Evolutionary conservation across 2,113 vertebrate genomes (phyloP), one percentile per base, ranked within the genome.

Genomic region (Xyliphius kryptos): DNA sequence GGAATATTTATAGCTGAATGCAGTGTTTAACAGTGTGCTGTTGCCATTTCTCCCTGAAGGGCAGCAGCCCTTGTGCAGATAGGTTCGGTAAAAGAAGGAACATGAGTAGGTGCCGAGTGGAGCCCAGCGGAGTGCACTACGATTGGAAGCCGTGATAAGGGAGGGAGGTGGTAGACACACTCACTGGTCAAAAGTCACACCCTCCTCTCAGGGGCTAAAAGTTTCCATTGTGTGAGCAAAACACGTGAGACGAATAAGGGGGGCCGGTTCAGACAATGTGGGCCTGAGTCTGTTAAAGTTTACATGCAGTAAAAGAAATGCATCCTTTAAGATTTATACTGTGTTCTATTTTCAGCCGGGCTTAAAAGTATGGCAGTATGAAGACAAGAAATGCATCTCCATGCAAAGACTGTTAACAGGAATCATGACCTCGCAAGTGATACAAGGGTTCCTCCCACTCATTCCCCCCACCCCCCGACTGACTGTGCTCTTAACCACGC

Each of bases 161-260:
- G 77, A 82, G 83, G 74, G 75, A 67, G 70, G 68, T 65, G 73
- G 70, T 47, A 56, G 64, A 75, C 75, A 41, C 20, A 14, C 54
- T 70, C 66, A 36, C 21, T 60, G 72, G 64, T 66, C 51, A 43
- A n/a, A 69, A 76, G 74, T 69, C 76, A 80, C 79, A 72, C 82
- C 85, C 80, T 77, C 76, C 76, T 75, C 73, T 77, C 78, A 37
- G 70, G 46, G 77, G 72, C 76, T 78, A 84, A 89, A 88, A 86
- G 83, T 89, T 89, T 88, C 85, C 86, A 87, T 83, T 87, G 85
- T 84, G 85, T 80, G 77, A 72, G 75, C 75, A 52, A 78, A 74
- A 69, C 83, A 83, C 75, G 73, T 83, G 81, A 83, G 80, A 37
- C 47, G 43, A 37, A 68, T 63, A 74, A 67, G 76, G 81, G 73